These are phyloP conservation scores for Rhinolophus ferrumequinum DNA, from an alignment of 2,113 vertebrate species.

Conservation along the genomic window DNA sequence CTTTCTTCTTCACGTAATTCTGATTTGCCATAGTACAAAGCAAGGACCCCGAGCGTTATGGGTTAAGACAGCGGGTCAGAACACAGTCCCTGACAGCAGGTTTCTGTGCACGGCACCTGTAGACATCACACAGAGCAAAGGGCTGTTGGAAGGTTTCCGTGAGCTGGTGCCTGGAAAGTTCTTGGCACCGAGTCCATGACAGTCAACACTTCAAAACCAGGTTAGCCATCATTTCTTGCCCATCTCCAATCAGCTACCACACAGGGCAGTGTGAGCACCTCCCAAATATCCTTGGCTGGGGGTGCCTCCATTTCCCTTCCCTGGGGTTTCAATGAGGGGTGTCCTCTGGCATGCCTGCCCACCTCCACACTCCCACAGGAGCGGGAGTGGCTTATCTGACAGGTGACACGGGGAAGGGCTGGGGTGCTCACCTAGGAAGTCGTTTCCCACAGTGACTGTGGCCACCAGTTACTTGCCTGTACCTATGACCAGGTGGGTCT, in stretches of 20 bases:
- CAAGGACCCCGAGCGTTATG: rapidly evolving
- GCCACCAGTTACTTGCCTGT: neutral
- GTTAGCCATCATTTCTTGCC: rapidly evolving
- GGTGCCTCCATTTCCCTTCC: too few relatives aligned
- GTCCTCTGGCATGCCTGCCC: too few relatives aligned
- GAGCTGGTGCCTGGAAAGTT: neutral
- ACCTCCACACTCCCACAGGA: neutral
- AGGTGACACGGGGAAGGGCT: too few relatives aligned
- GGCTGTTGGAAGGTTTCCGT: neutral
- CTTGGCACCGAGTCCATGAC: neutral
- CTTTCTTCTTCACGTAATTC: neutral
- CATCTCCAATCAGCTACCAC: neutral
- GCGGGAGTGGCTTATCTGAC: rapidly evolving
- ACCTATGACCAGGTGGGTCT: neutral
- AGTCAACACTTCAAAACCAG: neutral
- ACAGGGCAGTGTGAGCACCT: rapidly evolving
- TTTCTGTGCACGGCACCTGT: rapidly evolving
- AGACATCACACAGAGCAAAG: rapidly evolving
- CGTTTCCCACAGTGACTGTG: neutral
- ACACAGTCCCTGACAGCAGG: rapidly evolving
- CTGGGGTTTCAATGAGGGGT: neutral
- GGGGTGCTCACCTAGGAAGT: neutral
- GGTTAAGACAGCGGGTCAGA: neutral
- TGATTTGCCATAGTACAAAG: neutral
- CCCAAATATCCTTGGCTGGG: neutral